Percentiles rank a stretch among this genome's conserved stretches.
phyloP scores from a whole-genome alignment of 2,888 invertebrate species.

The Melinaea marsaeus region DNA sequence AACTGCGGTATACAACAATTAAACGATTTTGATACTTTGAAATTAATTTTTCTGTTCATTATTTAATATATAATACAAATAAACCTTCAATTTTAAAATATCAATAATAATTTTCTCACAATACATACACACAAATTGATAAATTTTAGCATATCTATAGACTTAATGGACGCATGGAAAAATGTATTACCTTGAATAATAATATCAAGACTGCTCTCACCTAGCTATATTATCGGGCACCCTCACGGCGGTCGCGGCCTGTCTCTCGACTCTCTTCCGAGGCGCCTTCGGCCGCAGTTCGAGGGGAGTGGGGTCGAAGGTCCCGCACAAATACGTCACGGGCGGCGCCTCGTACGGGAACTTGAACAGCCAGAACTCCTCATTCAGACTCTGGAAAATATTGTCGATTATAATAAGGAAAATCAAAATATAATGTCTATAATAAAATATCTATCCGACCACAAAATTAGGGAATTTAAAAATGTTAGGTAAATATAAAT shows the following conservation, averaged over 20 bases:
- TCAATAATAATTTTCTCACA: too few species aligned
- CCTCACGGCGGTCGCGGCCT: slow-evolving; percentile 56
- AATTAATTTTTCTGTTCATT: too few species aligned
- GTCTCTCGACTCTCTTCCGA: slow-evolving; percentile 42
- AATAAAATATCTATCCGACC: too few species aligned
- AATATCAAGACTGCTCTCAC: slow-evolving; percentile 5
- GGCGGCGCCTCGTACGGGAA: slow-evolving; percentile 55
- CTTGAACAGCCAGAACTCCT: slow-evolving; percentile 50
- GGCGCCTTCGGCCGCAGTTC: slow-evolving; percentile 47
- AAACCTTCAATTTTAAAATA: too few species aligned
- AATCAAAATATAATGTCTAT: not conserved
- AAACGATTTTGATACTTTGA: too few species aligned
- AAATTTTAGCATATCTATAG: too few species aligned
- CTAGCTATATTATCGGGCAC: slow-evolving; percentile 28
- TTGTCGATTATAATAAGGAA: not conserved
- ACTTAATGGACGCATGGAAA: too few species aligned
- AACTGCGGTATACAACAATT: too few species aligned
- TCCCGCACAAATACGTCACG: slow-evolving; percentile 63
- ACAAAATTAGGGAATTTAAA: too few species aligned
- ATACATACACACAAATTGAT: too few species aligned
- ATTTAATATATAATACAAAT: too few species aligned
- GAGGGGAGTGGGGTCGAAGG: slow-evolving; percentile 58
- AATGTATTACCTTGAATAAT: not conserved
- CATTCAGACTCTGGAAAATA: slow-evolving; percentile 49
- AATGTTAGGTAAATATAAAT: too few species aligned